These are phyloP conservation scores for Zoanthus solanderi DNA, from an alignment of 92 coral and sea anemone genomes.

Conservation along the genomic window DNA sequence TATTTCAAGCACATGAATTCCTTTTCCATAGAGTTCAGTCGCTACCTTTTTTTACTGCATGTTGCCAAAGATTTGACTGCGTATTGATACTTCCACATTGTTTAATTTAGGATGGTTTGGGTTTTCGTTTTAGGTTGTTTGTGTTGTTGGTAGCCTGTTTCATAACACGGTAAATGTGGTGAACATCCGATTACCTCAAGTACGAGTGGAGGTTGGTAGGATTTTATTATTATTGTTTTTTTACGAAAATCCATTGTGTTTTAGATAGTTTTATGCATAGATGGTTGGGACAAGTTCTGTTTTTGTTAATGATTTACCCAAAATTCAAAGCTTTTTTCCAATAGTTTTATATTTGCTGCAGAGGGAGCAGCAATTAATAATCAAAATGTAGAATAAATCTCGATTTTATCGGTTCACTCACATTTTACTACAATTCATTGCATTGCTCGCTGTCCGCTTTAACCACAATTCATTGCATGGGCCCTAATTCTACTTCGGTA, in stretches of 20 bases:
- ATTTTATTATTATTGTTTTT: not conserved
- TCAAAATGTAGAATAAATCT: too few species aligned
- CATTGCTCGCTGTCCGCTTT: too few species aligned
- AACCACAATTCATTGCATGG: too few species aligned
- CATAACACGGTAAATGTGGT: conserved; percentile 85
- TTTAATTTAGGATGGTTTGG: too few species aligned
- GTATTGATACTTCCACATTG: not conserved
- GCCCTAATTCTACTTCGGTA: too few species aligned
- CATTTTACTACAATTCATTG: too few species aligned
- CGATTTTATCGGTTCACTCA: not conserved
- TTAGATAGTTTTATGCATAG: not conserved
- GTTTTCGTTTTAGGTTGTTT: conserved; percentile 67
- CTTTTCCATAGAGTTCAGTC: too few species aligned
- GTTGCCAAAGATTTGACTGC: too few species aligned
- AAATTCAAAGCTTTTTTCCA: not conserved
- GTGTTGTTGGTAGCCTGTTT: conserved; percentile 90
- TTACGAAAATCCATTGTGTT: not conserved
- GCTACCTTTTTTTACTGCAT: too few species aligned
- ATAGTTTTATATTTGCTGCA: too few species aligned
- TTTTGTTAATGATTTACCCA: not conserved
- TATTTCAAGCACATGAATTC: too few species aligned
- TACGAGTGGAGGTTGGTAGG: conserved; percentile 6
- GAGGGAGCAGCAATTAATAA: too few species aligned
- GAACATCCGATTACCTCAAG: conserved; percentile 70
- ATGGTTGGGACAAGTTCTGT: not conserved